A percentile compares a stretch with the other conserved stretches of the same genome.
These are phyloP conservation scores for Atrina japonica DNA, from an alignment of 2,888 invertebrate genomes.

Conservation along the genomic window DNA sequence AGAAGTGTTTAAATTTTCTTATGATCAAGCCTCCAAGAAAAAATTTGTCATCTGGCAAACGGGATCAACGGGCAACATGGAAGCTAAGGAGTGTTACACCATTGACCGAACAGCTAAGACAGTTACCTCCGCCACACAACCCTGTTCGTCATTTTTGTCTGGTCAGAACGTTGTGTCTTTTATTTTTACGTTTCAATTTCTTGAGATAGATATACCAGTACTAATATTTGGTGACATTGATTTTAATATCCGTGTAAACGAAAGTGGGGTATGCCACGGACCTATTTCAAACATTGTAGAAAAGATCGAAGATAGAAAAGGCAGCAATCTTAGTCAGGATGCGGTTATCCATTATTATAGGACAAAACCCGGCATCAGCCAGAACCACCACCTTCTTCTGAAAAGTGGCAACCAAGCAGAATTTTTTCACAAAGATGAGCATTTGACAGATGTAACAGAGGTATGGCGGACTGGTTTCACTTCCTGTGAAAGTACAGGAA, in stretches of 20 bases:
- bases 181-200: constrained; percentile 61
- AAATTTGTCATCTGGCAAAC: constrained; percentile 53
- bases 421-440: constrained; percentile 39
- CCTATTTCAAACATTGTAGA: constrained; percentile 33
- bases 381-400: constrained; percentile 43
- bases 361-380: constrained; percentile 38
- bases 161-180: constrained; percentile 35
- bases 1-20: constrained; percentile 55
- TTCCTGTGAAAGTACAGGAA: constrained; percentile 68
- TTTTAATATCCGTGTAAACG: constrained; percentile 56
- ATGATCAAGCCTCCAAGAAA: constrained; percentile 45
- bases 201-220: constrained; percentile 47
- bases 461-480: constrained; percentile 75
- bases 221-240: constrained; percentile 71
- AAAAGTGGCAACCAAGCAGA: constrained; percentile 1
- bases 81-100: constrained; percentile 57
- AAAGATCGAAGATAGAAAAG: constrained; percentile 38
- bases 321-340: constrained; percentile 24
- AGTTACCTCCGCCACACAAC: constrained; percentile 31
- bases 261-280: constrained; percentile 40
- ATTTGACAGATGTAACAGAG: constrained; percentile 60
- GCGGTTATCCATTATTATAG: constrained; percentile 67
- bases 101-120: constrained; percentile 41
- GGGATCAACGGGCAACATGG: constrained; percentile 30
- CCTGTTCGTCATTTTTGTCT: constrained; percentile 41